Percentiles rank a stretch among this genome's conserved stretches.
Conservation (phyloP, 2,797 vertebrate genomes). For the Mormyrus proboscirostris region DNA sequence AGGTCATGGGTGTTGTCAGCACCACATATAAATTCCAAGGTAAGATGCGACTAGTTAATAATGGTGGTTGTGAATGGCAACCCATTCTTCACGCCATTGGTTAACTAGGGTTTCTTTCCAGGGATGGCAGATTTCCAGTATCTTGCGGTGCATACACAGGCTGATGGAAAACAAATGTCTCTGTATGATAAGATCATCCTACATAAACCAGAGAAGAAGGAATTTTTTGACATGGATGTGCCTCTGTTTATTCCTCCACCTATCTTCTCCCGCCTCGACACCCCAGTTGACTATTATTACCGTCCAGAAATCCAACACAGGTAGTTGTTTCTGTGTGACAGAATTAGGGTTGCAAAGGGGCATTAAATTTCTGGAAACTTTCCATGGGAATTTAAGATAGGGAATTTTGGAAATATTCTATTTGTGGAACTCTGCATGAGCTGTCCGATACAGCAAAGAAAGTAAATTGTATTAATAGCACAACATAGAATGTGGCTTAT, state of each 20-base stretch:
- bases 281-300: constrained; percentile 81
- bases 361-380: background rate
- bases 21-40: constrained; percentile 95
- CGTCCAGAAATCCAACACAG: constrained; percentile 74
- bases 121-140: constrained; percentile 96
- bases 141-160: constrained; percentile 70
- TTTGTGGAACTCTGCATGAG: background rate
- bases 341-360: background rate
- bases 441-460: background rate
- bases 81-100: background rate
- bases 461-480: background rate
- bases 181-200: constrained; percentile 85
- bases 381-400: background rate
- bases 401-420: background rate
- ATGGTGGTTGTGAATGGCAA: background rate
- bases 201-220: constrained; percentile 73
- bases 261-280: constrained; percentile 90
- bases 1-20: constrained; percentile 74
- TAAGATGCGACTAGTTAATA: constrained; percentile 35
- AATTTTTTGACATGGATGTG: constrained; percentile 75
- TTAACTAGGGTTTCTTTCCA: constrained; percentile 39
- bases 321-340: constrained; percentile 39
- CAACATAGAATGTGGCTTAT: background rate
- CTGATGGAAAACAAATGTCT: constrained; percentile 58
- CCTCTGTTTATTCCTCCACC: constrained; percentile 84